Evolutionary conservation across 1,140 invertebrate genomes (phyloP).

Genomic region (Steinernema khuongi): DNA sequence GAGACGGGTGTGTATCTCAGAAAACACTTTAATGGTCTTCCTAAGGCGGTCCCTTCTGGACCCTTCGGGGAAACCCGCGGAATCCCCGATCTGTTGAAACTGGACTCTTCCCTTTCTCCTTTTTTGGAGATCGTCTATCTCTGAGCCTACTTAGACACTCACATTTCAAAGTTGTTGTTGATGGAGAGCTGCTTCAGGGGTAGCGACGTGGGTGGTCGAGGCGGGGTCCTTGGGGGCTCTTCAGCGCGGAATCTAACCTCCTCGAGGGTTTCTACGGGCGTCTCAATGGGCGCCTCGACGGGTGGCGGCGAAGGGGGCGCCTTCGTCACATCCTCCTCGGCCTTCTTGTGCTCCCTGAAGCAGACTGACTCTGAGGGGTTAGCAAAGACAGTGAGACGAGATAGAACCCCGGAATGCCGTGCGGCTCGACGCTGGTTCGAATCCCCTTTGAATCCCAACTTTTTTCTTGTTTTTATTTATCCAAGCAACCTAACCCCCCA

Average conservation of each 20-base stretch:
- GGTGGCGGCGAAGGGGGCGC: neutral
- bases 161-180: constrained; percentile 10
- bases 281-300: neutral
- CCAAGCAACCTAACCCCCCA: too few relatives aligned
- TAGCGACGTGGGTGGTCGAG: neutral
- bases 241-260: neutral
- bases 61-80: too few relatives aligned
- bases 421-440: too few relatives aligned
- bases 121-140: too few relatives aligned
- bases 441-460: too few relatives aligned
- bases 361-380: neutral
- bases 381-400: too few relatives aligned
- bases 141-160: neutral
- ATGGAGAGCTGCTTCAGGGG: neutral
- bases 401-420: too few relatives aligned
- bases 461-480: too few relatives aligned
- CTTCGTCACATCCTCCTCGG: neutral
- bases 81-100: too few relatives aligned
- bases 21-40: too few relatives aligned
- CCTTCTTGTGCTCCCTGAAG: neutral
- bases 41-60: too few relatives aligned
- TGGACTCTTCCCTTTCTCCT: neutral
- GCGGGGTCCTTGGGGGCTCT: neutral
- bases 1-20: too few relatives aligned
- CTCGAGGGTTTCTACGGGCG: neutral